Percentiles rank a stretch among this genome's conserved stretches.
These are phyloP conservation scores for Trichonephila inaurata DNA, from an alignment of 1,140 invertebrate species.

Conservation along the genomic window DNA sequence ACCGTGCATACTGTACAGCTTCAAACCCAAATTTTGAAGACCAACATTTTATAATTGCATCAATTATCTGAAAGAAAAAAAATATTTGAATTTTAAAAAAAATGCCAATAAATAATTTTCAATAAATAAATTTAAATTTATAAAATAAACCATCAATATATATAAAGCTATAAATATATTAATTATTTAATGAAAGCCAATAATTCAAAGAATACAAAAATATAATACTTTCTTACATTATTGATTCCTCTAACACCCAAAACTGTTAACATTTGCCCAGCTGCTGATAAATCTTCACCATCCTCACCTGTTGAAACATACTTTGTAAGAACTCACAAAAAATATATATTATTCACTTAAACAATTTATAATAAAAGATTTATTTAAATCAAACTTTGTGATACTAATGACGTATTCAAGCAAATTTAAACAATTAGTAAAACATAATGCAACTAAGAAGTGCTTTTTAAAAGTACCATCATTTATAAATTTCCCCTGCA, in stretches of 20 bases:
- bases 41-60: conserved; percentile 88
- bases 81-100: neutral
- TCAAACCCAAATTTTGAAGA: conserved; percentile 88
- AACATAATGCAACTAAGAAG: no score
- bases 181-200: no score
- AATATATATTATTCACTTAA: neutral
- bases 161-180: neutral
- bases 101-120: neutral
- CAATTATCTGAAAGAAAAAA: conserved; percentile 81
- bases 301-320: conserved; percentile 84
- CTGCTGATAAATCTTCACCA: conserved; percentile 87
- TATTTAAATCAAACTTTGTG: neutral
- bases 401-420: neutral
- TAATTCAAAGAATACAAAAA: neutral
- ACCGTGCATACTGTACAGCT: conserved; percentile 90
- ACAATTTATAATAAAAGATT: neutral
- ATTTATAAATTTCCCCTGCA: no score
- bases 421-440: no score
- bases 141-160: neutral
- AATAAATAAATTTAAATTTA: neutral
- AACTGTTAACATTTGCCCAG: conserved; percentile 91
- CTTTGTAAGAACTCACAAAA: neutral
- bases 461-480: no score
- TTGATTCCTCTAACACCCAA: conserved; percentile 84
- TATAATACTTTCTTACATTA: conserved; percentile 32